Base-by-base conservation (phyloP, 2,888 invertebrate genomes). In the Diloba caeruleocephala region DNA sequence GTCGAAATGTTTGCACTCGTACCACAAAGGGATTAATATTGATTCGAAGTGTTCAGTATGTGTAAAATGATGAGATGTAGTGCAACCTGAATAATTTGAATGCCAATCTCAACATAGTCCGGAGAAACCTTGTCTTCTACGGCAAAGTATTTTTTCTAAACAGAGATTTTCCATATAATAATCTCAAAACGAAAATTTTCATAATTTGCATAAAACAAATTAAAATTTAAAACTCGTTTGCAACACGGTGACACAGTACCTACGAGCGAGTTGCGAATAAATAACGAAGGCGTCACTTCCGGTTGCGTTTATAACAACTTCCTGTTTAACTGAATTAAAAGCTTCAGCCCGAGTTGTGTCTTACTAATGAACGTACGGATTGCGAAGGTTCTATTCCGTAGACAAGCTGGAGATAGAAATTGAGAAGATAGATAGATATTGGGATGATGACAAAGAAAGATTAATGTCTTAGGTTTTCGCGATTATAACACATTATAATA, bases 241-340 rank as follows among this genome's bases (percentile, higher is more conserved):
- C 33, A 32, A 52, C 58, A 58, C 57, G 14, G 38, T 72, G 72
- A 68, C 69, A 68, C 46, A 58, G 73, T 48, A 45, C 41, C 38
- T 9, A 39, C 19, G 23, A 26, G 34, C 41, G 59, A 37, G 44
- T 51, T 31, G 45, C 59, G 63, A 67, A 71, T 74, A 80, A 81
- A 77, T 73, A 78, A 79, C 75, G 73, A 75, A 77, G 75, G 77
- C 82, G 81, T 80, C 81, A 79, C 74, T 79, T 81, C 78, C 72
- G 76, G 73, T 76, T 69, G 64, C 52, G 69, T 70, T 67, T 53
- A 52, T 65, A 78, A 70, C 73, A 73, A 85, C 81, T 85, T 81
- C 76, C 69, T 62, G 78, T 82, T 78, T 86, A 90, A 91, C 82
- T 83, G 84, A 89, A 90, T 91, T 90, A 90, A 90, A 88, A 87